Base-by-base conservation (phyloP, 2,797 vertebrate species). In the Hybognathus amarus region DNA sequence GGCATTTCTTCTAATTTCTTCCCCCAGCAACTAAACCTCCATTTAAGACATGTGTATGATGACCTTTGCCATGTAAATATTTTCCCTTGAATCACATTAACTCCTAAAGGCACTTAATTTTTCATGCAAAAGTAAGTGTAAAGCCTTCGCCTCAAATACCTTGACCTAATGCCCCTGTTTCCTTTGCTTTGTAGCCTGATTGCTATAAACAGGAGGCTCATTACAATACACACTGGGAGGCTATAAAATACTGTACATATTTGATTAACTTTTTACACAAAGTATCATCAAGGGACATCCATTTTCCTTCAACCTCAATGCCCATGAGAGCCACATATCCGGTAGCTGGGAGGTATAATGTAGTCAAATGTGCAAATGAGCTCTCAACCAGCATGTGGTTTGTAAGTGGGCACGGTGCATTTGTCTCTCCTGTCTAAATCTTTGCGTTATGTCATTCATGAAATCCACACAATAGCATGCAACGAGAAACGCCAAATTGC, bases 211-310 rank as follows among this genome's bases (percentile, higher is more conserved):
- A 73, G 20, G 11, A 83, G 27, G 13, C 69, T 85, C 76, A 84
- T 86, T 84, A 86, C 52, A 77, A 84, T 73, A 9, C 76, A 82
- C 27, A 20, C 79, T 68, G 67, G 83, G 77, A 67, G 70, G 45
- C 59, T 52, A 59, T 54, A 77, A 47, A 63, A 22, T 68, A 68
- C 76, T 71, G 13, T 63, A 80, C 74, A 66, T 89, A 77, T 86
- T 84, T 88, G 77, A 83, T 77, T 87, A 78, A 78, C 79, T 79
- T 83, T 80, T 83, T 79, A 75, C 50, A 42, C 63, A 61, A 82
- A 80, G 50, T 61, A 74, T 75, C 56, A 40, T 83, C 66, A 18
- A 33, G 71, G 79, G 87, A 80, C 77, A 52, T 73, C 30, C 50
- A 33, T 82, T 85, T 85, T 68, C 38, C 75, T 77, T 71, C 36